Evolutionary conservation across 2,888 invertebrate species (phyloP).

Genomic region (Cetonia aurata): DNA sequence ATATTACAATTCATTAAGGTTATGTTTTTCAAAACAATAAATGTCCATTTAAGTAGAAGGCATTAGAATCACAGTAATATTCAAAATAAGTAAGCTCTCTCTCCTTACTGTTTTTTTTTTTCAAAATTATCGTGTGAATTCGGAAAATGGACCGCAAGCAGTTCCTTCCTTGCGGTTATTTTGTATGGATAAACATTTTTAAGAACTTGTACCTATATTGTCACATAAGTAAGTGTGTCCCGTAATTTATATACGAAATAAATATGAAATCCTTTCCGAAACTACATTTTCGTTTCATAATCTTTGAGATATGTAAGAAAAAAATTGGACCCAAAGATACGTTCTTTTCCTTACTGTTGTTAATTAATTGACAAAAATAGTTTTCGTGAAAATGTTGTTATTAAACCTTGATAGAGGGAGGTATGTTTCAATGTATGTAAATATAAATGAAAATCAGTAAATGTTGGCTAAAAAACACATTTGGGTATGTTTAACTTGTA

Average conservation of each 20-base stretch:
- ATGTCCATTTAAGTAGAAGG: slow-evolving; percentile 59
- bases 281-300: slow-evolving; percentile 12
- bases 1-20: slow-evolving; percentile 50
- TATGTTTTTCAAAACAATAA: slow-evolving; percentile 41
- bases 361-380: slow-evolving; percentile 10
- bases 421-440: slow-evolving; percentile 8
- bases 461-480: neutral
- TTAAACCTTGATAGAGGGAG: slow-evolving; percentile 9
- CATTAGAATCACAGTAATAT: slow-evolving; percentile 63
- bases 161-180: neutral
- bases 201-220: slow-evolving; percentile 20
- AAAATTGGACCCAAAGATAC: slow-evolving; percentile 41
- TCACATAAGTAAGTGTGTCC: neutral
- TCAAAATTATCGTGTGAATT: neutral
- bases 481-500: no score
- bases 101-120: slow-evolving; percentile 39
- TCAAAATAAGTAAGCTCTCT: slow-evolving; percentile 46
- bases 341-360: slow-evolving; percentile 13
- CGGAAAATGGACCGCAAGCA: slow-evolving; percentile 21
- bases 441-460: neutral
- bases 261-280: no score
- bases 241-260: no score
- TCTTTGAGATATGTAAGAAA: slow-evolving; percentile 38
- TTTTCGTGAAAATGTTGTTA: neutral
- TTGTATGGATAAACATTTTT: no score